Evolutionary conservation across 2,113 vertebrate species (phyloP).

Genomic region (Prionailurus viverrinus): DNA sequence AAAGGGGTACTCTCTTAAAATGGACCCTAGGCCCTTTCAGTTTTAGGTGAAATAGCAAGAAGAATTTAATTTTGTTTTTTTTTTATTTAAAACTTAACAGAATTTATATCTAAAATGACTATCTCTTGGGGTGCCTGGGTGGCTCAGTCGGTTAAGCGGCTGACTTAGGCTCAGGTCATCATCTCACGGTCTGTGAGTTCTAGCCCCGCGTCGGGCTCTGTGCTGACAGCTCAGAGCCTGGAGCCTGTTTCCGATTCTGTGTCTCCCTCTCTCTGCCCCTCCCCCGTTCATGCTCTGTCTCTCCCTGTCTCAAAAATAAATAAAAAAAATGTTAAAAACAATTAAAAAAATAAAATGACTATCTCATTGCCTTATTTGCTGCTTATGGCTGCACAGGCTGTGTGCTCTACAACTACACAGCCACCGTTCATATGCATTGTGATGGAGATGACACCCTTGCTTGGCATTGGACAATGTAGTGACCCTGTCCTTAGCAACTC

Average conservation of each 20-base stretch:
- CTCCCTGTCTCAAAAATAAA: too few species aligned
- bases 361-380: not conserved
- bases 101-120: constrained; percentile 20
- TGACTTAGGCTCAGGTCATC: rapidly evolving
- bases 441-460: not conserved
- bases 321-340: too few species aligned
- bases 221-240: too few species aligned
- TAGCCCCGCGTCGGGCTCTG: too few species aligned
- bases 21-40: not conserved
- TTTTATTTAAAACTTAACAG: not conserved
- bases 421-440: not conserved
- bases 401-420: not conserved
- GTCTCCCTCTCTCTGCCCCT: too few species aligned
- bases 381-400: rapidly evolving
- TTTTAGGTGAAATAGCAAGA: not conserved
- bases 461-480: not conserved
- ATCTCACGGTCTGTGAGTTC: too few species aligned
- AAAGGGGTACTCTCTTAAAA: not conserved
- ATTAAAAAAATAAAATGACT: not conserved
- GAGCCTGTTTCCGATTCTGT: too few species aligned
- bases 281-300: too few species aligned
- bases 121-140: not conserved
- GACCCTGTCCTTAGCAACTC: not conserved
- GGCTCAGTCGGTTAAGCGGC: too few species aligned
- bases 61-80: not conserved